Conservation (phyloP, 2,888 invertebrate species). For the Philonicus albiceps region DNA sequence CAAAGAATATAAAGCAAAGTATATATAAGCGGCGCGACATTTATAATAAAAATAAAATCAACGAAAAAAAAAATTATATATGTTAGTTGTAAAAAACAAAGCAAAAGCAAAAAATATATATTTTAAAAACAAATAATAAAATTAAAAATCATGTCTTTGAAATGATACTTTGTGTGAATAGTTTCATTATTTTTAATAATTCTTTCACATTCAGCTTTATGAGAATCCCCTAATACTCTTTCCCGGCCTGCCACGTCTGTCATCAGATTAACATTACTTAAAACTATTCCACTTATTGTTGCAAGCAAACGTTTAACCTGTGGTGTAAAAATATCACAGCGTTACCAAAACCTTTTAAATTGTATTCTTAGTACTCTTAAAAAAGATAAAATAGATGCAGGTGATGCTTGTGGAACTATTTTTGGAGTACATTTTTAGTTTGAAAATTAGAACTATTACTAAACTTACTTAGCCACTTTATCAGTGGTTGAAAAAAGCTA, state of each 20-base stretch:
- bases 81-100: conserved; percentile 16
- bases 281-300: background rate
- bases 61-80: background rate
- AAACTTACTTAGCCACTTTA: too few relatives aligned
- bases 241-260: conserved; percentile 7
- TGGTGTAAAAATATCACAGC: background rate
- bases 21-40: conserved; percentile 28
- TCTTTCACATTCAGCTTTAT: background rate
- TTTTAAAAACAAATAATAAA: background rate
- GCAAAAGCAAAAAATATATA: conserved; percentile 21
- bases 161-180: background rate
- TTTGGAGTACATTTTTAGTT: background rate
- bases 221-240: background rate
- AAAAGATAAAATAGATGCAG: too few relatives aligned
- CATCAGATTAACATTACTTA: background rate
- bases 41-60: conserved; percentile 7
- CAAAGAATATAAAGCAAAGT: conserved; percentile 31
- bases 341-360: background rate
- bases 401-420: background rate
- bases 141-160: background rate
- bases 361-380: background rate
- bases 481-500: too few relatives aligned
- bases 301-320: background rate
- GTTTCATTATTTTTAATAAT: background rate
- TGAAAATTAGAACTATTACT: too few relatives aligned